phyloP scores from a whole-genome alignment of 2,113 vertebrate genomes.

The Oplegnathus fasciatus region DNA sequence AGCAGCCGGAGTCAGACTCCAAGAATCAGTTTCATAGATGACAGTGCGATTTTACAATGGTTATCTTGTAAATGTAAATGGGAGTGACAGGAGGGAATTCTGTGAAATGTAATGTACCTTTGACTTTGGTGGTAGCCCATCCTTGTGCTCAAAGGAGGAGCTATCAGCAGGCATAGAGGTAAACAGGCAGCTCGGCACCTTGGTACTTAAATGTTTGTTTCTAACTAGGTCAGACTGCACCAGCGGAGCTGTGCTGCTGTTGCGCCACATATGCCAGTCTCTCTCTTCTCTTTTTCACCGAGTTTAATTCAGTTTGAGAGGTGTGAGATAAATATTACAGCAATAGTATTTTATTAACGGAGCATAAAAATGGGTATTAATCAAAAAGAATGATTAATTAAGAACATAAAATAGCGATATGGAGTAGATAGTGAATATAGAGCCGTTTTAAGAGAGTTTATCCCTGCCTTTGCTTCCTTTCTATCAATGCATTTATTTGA shows the following conservation, averaged over 20 bases:
- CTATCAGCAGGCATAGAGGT: conserved; percentile 23
- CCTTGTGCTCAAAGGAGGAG: neutral
- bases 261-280: conserved; percentile 39
- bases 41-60: neutral
- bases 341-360: conserved; percentile 16
- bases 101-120: neutral
- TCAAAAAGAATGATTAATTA: conserved; percentile 16
- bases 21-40: neutral
- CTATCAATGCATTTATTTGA: neutral
- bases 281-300: conserved; percentile 16
- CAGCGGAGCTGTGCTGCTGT: conserved; percentile 47
- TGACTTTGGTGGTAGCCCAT: neutral
- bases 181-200: conserved; percentile 44
- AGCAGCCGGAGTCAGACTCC: neutral
- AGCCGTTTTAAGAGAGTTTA: neutral
- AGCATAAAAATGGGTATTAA: neutral
- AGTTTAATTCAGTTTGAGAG: conserved; percentile 23
- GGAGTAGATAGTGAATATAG: neutral
- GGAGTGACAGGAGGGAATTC: neutral
- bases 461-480: neutral
- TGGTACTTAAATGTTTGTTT: conserved; percentile 55
- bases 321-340: conserved; percentile 29
- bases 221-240: conserved; percentile 70
- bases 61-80: neutral
- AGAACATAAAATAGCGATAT: neutral